These are phyloP conservation scores for Lymantria dispar DNA, from an alignment of 2,888 invertebrate species.

Conservation along the genomic window DNA sequence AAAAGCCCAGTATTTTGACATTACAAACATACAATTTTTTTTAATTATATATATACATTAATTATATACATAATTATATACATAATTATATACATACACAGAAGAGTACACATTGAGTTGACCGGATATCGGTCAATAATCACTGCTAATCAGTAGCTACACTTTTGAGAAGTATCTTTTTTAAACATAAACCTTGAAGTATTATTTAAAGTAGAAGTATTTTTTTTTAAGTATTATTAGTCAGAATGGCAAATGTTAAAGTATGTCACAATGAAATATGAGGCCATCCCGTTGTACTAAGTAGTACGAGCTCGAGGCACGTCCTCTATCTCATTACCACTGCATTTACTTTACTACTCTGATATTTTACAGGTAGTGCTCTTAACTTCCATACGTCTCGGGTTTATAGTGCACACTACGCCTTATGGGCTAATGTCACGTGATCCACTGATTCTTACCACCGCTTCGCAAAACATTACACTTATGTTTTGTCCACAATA, in stretches of 20 bases:
- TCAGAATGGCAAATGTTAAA: constrained; percentile 22
- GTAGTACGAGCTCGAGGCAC: constrained; percentile 54
- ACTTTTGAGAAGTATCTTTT: not conserved
- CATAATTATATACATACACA: no score
- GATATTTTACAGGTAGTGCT: constrained; percentile 81
- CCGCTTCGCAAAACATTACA: constrained; percentile 21
- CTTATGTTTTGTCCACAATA: constrained; percentile 10
- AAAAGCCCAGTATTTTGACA: no score
- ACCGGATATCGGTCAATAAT: no score
- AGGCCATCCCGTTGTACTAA: constrained; percentile 36
- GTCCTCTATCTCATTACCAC: constrained; percentile 58
- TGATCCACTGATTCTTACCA: constrained; percentile 58
- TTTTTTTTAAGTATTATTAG: no score
- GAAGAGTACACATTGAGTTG: no score
- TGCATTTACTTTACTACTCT: constrained; percentile 81
- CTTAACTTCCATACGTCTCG: constrained; percentile 77
- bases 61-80: no score
- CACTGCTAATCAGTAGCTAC: no score
- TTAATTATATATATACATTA: no score
- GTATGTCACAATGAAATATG: constrained; percentile 34
- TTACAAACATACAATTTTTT: no score
- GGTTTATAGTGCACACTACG: constrained; percentile 75
- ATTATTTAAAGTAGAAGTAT: no score
- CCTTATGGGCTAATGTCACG: constrained; percentile 77
- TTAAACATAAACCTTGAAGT: constrained; percentile 2